Percentiles rank a stretch among this genome's conserved stretches.
These are phyloP conservation scores for Enteromius treurensis DNA, from an alignment of 2,797 vertebrate species.

Conservation along the genomic window DNA sequence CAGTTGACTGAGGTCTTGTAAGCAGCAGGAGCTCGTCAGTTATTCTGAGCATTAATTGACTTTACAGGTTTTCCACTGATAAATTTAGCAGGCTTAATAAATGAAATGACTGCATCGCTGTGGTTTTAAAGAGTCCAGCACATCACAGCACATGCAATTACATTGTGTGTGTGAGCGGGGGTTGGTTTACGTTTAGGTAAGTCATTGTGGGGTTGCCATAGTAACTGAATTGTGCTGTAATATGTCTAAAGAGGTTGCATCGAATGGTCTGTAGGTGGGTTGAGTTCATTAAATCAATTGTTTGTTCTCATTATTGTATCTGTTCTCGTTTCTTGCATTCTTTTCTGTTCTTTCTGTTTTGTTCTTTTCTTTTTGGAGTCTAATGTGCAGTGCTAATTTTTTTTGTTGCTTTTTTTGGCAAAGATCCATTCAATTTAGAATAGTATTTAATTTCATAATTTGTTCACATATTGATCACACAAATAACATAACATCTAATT, in stretches of 20 bases:
- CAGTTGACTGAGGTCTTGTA: slow-evolving; percentile 20
- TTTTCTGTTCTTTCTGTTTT: no score
- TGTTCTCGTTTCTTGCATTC: neutral
- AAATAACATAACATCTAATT: neutral
- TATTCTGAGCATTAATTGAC: slow-evolving; percentile 3
- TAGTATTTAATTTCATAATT: neutral
- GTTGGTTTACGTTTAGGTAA: slow-evolving; percentile 25
- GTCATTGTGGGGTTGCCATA: slow-evolving; percentile 43
- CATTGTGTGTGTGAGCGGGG: neutral
- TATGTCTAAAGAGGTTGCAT: slow-evolving; percentile 25
- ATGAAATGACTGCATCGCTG: neutral
- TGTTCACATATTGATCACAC: neutral
- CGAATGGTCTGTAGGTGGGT: slow-evolving; percentile 21
- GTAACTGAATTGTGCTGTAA: slow-evolving; percentile 41
- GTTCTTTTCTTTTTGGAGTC: neutral
- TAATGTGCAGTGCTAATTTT: neutral
- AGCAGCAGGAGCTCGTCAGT: slow-evolving; percentile 15
- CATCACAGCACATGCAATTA: slow-evolving; percentile 22
- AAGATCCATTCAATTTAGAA: neutral
- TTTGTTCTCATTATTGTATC: slow-evolving; percentile 24
- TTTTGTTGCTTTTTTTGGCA: neutral
- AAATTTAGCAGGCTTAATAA: slow-evolving; percentile 19
- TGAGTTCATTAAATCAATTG: slow-evolving; percentile 38
- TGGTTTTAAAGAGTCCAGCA: slow-evolving; percentile 1
- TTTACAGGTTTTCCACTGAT: slow-evolving; percentile 6